These are phyloP conservation scores for Polietes domitor DNA, from an alignment of 2,888 invertebrate species.

Conservation along the genomic window DNA sequence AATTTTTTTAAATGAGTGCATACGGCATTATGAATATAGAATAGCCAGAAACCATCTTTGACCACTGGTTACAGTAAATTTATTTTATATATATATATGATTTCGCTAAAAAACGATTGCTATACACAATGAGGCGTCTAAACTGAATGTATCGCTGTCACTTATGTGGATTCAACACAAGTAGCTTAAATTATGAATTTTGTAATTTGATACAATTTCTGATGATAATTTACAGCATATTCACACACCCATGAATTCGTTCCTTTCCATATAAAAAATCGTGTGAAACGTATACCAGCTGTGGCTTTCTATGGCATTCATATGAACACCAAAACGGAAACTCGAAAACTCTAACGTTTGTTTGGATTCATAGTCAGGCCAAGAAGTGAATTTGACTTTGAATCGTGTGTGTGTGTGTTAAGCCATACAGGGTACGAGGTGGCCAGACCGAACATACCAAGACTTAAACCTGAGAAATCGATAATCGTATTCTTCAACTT, in stretches of 20 bases:
- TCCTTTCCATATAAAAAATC: constrained; percentile 10
- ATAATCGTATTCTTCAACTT: no score
- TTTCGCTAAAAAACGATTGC: no score
- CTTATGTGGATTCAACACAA: constrained; percentile 50
- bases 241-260: constrained; percentile 41
- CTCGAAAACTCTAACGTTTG: background rate
- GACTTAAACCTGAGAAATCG: no score
- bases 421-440: background rate
- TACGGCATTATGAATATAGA: no score
- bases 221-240: constrained; percentile 54
- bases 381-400: constrained; percentile 7
- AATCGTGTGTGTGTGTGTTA: background rate
- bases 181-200: constrained; percentile 46
- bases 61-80: no score
- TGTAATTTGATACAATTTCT: constrained; percentile 61
- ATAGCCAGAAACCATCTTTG: no score
- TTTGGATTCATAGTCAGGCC: constrained; percentile 2
- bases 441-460: no score
- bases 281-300: background rate
- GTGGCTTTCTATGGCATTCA: background rate
- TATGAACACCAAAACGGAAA: background rate
- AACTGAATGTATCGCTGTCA: no score
- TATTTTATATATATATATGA: no score
- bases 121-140: no score
- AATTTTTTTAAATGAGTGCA: no score